Evolutionary conservation across 2,797 vertebrate species (phyloP).

Genomic region (Neosilurus mollespiculum): DNA sequence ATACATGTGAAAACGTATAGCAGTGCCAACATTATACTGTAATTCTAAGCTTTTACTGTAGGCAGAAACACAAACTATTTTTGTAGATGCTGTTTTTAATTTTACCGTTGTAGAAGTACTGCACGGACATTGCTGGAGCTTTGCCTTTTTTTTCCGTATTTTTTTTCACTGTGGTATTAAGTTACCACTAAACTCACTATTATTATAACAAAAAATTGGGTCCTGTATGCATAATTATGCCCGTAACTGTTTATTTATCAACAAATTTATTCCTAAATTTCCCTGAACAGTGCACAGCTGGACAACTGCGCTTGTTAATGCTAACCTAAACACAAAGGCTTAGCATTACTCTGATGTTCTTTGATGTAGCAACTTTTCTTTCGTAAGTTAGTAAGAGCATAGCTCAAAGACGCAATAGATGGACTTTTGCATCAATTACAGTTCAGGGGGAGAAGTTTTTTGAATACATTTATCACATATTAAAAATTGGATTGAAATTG

Average conservation of each 20-base stretch:
- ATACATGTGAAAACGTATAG: slow-evolving; percentile 36
- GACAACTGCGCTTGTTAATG: neutral
- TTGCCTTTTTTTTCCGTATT: neutral
- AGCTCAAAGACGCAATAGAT: no score
- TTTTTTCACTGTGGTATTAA: neutral
- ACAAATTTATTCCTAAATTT: neutral
- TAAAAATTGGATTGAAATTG: no score
- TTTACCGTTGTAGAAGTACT: neutral
- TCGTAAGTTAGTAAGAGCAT: no score
- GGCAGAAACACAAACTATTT: slow-evolving; percentile 12
- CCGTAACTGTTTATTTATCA: neutral
- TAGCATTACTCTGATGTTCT: no score
- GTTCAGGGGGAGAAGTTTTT: no score
- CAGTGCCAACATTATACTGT: slow-evolving; percentile 35
- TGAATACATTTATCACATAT: no score
- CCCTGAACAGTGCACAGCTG: neutral
- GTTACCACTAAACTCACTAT: neutral
- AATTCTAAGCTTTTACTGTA: slow-evolving; percentile 19
- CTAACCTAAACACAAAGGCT: neutral
- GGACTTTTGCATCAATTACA: no score
- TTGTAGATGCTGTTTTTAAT: slow-evolving; percentile 9
- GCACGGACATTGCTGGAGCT: slow-evolving; percentile 2
- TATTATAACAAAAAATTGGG: neutral
- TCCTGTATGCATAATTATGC: neutral
- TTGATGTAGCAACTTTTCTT: no score